These are phyloP conservation scores for Aphelocoma californica DNA, from an alignment of 2,797 vertebrate species.

Conservation along the genomic window DNA sequence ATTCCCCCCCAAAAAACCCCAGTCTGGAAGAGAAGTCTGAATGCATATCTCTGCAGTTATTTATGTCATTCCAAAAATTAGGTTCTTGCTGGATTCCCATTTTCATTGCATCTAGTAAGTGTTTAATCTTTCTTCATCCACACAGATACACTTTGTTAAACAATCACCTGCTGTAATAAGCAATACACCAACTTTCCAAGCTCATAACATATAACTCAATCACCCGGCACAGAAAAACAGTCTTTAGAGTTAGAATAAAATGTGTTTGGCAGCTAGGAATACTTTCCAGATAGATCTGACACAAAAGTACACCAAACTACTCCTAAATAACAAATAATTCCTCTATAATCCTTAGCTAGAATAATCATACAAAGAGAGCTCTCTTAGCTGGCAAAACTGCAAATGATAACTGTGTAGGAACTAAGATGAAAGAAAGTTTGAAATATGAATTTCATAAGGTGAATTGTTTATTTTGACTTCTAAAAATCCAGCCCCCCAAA, in stretches of 20 bases:
- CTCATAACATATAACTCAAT: background rate
- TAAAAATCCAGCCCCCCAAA: background rate
- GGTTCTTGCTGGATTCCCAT: background rate
- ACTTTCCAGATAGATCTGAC: background rate
- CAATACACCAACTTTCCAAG: background rate
- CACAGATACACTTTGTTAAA: background rate
- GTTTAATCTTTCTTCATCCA: background rate
- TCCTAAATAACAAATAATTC: background rate
- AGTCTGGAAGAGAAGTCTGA: background rate
- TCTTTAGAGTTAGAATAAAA: background rate
- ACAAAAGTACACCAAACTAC: background rate
- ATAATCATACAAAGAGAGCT: background rate
- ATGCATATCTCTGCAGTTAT: background rate
- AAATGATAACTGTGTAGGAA: background rate
- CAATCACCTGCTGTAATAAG: background rate
- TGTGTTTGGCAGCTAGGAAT: background rate
- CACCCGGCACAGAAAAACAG: background rate
- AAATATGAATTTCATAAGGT: background rate
- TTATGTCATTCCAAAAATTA: background rate
- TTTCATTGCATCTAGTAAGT: background rate
- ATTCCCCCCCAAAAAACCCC: background rate
- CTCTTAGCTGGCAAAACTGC: background rate
- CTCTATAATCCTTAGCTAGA: background rate
- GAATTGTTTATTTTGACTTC: constrained; percentile 4
- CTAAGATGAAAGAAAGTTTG: background rate